These are phyloP conservation scores for Kryptopterus vitreolus DNA, from an alignment of 2,797 vertebrate genomes.

Conservation along the genomic window DNA sequence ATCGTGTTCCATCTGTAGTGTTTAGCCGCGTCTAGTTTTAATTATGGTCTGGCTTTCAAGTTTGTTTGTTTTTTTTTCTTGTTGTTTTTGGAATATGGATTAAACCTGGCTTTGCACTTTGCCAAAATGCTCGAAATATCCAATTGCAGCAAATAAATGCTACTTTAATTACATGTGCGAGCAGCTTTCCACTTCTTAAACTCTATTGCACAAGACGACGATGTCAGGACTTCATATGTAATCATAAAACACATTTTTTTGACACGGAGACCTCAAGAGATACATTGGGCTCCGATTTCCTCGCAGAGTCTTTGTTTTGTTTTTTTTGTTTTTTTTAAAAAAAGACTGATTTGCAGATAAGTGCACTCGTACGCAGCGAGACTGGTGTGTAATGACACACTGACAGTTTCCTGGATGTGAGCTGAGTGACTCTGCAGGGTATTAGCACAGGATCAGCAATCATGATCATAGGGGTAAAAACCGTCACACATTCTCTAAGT, in stretches of 20 bases:
- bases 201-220: not conserved
- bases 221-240: not conserved
- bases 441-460: slow-evolving; percentile 11
- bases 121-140: slow-evolving; percentile 3
- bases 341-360: slow-evolving; percentile 8
- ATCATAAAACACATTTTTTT: not conserved
- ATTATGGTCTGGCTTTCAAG: not conserved
- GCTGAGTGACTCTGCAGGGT: slow-evolving; percentile 9
- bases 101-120: not conserved
- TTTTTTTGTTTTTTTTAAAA: not conserved
- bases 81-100: not conserved
- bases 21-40: not conserved
- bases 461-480: slow-evolving; percentile 29
- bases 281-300: slow-evolving; percentile 7
- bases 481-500: not conserved
- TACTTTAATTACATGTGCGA: slow-evolving; percentile 1
- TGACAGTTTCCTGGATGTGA: slow-evolving; percentile 17
- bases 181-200: too few relatives aligned
- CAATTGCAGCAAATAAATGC: not conserved
- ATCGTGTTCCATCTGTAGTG: slow-evolving; percentile 13
- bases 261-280: not conserved
- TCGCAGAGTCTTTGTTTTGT: not conserved
- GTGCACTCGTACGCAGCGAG: not conserved
- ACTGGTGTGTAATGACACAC: slow-evolving; percentile 23
- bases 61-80: not conserved